phyloP scores from a whole-genome alignment of 1,140 invertebrate species.

The Drosophila ohnishii region DNA sequence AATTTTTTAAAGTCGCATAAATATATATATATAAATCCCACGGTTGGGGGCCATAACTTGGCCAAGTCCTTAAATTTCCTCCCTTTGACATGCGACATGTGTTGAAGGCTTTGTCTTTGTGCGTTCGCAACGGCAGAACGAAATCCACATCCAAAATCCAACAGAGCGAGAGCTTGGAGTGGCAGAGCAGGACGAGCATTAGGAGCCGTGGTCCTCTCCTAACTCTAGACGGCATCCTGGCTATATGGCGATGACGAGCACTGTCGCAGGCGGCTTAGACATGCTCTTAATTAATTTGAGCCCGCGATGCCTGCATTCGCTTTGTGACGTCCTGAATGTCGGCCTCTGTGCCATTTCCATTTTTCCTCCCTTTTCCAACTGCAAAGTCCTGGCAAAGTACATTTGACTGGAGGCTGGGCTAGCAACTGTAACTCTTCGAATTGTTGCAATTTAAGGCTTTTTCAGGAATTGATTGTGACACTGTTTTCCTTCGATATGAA shows the following conservation, averaged over 20 bases:
- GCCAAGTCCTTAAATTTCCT: constrained; percentile 65
- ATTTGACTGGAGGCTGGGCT: constrained; percentile 36
- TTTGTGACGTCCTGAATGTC: constrained; percentile 40
- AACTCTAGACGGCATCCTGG: constrained; percentile 4
- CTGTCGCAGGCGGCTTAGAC: constrained; percentile 40
- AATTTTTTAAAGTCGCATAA: constrained; percentile 59
- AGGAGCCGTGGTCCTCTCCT: background rate
- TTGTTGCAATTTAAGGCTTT: constrained; percentile 4
- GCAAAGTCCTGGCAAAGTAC: constrained; percentile 15
- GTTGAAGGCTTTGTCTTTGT: constrained; percentile 73
- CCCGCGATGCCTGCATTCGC: constrained; percentile 53
- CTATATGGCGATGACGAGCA: constrained; percentile 34
- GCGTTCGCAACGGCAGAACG: constrained; percentile 62
- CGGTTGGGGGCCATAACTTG: background rate
- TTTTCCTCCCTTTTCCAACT: constrained; percentile 11
- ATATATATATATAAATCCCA: constrained; percentile 39
- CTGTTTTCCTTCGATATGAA: background rate
- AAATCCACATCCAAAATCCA: constrained; percentile 49
- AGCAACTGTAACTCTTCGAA: constrained; percentile 42
- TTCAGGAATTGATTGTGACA: background rate
- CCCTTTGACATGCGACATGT: constrained; percentile 75
- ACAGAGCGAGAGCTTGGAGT: constrained; percentile 48
- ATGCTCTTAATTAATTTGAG: constrained; percentile 75
- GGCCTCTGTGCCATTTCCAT: constrained; percentile 6
- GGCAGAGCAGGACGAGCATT: background rate